phyloP scores from a whole-genome alignment of 2,888 invertebrate species.

The Lampropteryx suffumata region DNA sequence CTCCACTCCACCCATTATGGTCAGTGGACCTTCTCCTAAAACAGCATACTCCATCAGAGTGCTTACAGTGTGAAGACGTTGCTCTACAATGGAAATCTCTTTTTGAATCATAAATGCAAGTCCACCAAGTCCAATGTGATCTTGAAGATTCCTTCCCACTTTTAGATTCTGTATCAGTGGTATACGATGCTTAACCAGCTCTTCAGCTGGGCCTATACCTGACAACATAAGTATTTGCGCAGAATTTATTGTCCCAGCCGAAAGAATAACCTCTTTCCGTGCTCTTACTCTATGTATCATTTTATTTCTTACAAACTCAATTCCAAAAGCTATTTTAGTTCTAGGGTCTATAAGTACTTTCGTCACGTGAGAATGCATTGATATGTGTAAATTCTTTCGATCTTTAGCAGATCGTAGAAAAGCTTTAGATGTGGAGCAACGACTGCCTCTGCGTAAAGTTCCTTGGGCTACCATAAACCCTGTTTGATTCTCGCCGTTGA shows the following conservation, averaged over 20 bases:
- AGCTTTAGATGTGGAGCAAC: conserved; percentile 95
- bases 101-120: conserved; percentile 91
- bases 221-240: conserved; percentile 97
- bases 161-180: conserved; percentile 90
- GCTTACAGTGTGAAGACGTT: conserved; percentile 89
- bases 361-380: conserved; percentile 91
- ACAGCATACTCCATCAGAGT: conserved; percentile 92
- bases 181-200: conserved; percentile 88
- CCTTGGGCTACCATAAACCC: conserved; percentile 96
- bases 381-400: conserved; percentile 91
- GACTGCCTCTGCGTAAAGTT: conserved; percentile 88
- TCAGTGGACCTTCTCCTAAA: conserved; percentile 91
- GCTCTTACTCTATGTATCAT: conserved; percentile 89
- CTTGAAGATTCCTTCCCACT: conserved; percentile 94
- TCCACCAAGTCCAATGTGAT: conserved; percentile 94
- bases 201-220: conserved; percentile 91
- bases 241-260: conserved; percentile 95
- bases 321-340: conserved; percentile 90
- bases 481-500: conserved; percentile 93
- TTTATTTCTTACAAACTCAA: conserved; percentile 90
- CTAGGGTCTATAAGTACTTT: conserved; percentile 88
- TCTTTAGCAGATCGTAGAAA: conserved; percentile 91
- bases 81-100: conserved; percentile 90
- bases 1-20: conserved; percentile 94
- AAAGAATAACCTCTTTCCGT: conserved; percentile 93